Conservation (phyloP, 2,113 vertebrate genomes). For the Scophthalmus maximus region DNA sequence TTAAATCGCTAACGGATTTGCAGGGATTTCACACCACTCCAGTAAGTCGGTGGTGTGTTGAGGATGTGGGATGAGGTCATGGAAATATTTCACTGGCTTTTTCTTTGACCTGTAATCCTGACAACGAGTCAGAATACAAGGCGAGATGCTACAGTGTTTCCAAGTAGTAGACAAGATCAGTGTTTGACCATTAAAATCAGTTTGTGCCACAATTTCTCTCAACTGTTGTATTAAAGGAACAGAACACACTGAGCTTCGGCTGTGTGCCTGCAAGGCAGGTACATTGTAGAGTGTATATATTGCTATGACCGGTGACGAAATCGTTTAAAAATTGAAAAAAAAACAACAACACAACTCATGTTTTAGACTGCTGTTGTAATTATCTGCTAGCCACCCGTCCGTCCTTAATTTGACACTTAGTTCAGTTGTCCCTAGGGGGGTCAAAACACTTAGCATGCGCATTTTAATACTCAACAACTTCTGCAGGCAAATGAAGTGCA, state of each 20-base stretch:
- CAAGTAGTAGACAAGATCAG: not conserved
- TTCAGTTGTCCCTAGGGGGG: conserved; percentile 64
- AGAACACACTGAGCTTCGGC: not conserved
- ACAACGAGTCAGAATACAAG: not conserved
- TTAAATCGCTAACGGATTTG: conserved; percentile 36
- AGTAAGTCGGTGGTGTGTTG: conserved; percentile 18
- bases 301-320: conserved; percentile 30
- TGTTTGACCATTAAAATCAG: conserved; percentile 23
- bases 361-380: conserved; percentile 54
- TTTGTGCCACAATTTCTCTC: conserved; percentile 1
- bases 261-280: conserved; percentile 49
- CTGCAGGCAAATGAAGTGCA: conserved; percentile 41
- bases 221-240: not conserved
- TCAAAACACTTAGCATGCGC: conserved; percentile 59
- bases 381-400: conserved; percentile 48
- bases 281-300: conserved; percentile 17
- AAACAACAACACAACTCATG: conserved; percentile 7
- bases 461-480: conserved; percentile 46
- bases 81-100: conserved; percentile 15
- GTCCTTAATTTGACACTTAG: conserved; percentile 60
- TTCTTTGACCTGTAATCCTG: conserved; percentile 7
- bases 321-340: not conserved
- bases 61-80: conserved; percentile 41
- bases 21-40: conserved; percentile 43
- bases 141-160: not conserved